phyloP scores from a whole-genome alignment of 64 coral and sea anemone species.

The Trachythela sp. region DNA sequence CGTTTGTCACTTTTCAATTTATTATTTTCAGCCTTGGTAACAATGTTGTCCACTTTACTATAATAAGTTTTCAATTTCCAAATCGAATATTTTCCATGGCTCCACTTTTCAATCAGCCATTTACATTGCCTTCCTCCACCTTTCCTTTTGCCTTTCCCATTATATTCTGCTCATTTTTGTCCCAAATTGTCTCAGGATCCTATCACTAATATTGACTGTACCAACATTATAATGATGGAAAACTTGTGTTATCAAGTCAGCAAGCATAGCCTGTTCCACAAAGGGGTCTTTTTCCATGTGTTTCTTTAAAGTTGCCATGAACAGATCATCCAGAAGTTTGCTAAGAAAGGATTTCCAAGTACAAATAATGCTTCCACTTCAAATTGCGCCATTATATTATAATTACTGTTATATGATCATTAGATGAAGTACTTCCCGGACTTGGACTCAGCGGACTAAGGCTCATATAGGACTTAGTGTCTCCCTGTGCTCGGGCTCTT shows the following conservation, averaged over 20 bases:
- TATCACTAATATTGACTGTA: neutral
- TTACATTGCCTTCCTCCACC: neutral
- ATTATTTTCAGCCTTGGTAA: neutral
- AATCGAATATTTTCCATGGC: neutral
- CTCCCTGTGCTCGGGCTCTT: too few species aligned
- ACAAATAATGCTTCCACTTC: neutral
- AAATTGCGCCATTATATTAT: too few species aligned
- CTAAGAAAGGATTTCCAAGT: neutral
- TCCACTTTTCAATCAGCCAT: neutral
- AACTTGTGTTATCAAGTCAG: neutral
- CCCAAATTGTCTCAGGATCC: neutral
- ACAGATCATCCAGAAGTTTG: neutral
- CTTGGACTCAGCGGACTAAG: too few species aligned
- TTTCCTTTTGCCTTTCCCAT: neutral
- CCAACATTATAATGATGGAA: slow-evolving; percentile 1
- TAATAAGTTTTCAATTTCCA: slow-evolving; percentile 12
- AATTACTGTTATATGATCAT: too few species aligned
- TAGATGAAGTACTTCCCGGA: too few species aligned
- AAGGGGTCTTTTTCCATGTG: neutral
- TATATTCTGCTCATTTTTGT: neutral
- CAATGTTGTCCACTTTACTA: slow-evolving; percentile 3
- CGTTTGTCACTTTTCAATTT: neutral
- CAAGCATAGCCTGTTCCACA: neutral
- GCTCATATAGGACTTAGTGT: too few species aligned
- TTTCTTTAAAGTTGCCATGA: neutral